Conservation (phyloP, 2,113 vertebrate genomes). For the Etheostoma cragini region DNA sequence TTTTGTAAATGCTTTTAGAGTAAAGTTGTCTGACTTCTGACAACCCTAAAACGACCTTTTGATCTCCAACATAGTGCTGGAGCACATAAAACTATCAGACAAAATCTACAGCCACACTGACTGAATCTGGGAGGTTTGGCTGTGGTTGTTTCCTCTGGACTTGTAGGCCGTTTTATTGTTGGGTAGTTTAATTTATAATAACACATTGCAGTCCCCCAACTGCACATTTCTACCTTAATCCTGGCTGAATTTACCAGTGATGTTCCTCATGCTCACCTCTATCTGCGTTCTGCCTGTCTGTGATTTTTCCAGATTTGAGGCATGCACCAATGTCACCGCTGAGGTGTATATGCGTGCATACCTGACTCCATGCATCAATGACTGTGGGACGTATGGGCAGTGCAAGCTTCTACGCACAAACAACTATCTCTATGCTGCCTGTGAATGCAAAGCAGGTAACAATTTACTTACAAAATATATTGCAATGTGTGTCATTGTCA, state of each 20-base stretch:
- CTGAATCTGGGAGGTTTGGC: background rate
- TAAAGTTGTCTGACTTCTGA: constrained; percentile 4
- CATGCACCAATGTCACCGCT: constrained; percentile 89
- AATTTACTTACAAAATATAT: background rate
- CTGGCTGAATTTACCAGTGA: background rate
- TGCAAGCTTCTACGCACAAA: constrained; percentile 98
- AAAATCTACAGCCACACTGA: background rate
- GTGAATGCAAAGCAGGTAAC: constrained; percentile 98
- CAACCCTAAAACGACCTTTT: constrained; percentile 1
- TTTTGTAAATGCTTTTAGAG: constrained; percentile 36
- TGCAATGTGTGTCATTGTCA: background rate
- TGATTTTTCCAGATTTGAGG: constrained; percentile 84
- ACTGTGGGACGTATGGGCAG: constrained; percentile 96
- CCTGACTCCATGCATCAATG: constrained; percentile 96
- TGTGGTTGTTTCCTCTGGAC: background rate
- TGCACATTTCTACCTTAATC: too few species aligned
- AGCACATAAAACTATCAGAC: background rate
- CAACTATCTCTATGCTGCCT: constrained; percentile 97
- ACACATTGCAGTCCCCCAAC: too few species aligned
- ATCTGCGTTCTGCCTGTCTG: constrained; percentile 14
- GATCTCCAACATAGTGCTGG: background rate
- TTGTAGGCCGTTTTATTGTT: too few species aligned
- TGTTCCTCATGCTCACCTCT: background rate
- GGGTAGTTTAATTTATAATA: too few species aligned
- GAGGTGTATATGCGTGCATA: constrained; percentile 95